These are phyloP conservation scores for Lophura nycthemera DNA, from an alignment of 2,113 vertebrate species.

Conservation along the genomic window DNA sequence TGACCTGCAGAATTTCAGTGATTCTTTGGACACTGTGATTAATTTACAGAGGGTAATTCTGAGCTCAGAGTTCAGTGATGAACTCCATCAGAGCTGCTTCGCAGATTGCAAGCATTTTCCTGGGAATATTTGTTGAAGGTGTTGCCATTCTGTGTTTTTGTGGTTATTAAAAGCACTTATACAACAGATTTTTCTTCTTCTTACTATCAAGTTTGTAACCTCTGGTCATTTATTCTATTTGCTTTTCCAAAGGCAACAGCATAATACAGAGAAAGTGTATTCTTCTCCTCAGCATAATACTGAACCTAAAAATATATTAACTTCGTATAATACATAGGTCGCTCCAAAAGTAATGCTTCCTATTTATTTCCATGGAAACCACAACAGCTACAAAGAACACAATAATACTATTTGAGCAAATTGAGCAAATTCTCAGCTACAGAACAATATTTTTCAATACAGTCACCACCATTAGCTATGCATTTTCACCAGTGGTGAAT, in stretches of 20 bases:
- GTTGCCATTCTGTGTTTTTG: neutral
- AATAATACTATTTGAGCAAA: too few species aligned
- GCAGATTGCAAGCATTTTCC: neutral
- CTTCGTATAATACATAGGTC: neutral
- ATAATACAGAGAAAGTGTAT: neutral
- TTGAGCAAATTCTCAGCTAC: too few species aligned
- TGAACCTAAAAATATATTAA: neutral
- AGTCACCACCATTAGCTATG: too few species aligned
- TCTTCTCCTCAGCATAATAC: neutral
- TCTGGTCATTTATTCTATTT: neutral
- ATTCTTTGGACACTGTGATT: neutral
- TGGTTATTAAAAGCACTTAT: neutral
- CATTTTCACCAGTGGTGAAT: too few species aligned
- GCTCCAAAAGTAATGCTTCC: too few species aligned
- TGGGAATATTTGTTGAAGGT: neutral
- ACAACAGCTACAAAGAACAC: too few species aligned
- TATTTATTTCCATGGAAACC: too few species aligned
- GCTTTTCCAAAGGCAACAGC: neutral
- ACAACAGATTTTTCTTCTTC: neutral
- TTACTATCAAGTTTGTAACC: neutral
- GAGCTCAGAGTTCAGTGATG: neutral
- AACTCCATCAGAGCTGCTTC: neutral
- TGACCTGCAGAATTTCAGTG: neutral
- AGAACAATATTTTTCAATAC: too few species aligned
- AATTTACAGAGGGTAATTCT: slow-evolving; percentile 10